Percentiles rank a stretch among this genome's conserved stretches.
These are phyloP conservation scores for Drosophila kikkawai DNA, from an alignment of 1,140 invertebrate genomes.

Conservation along the genomic window DNA sequence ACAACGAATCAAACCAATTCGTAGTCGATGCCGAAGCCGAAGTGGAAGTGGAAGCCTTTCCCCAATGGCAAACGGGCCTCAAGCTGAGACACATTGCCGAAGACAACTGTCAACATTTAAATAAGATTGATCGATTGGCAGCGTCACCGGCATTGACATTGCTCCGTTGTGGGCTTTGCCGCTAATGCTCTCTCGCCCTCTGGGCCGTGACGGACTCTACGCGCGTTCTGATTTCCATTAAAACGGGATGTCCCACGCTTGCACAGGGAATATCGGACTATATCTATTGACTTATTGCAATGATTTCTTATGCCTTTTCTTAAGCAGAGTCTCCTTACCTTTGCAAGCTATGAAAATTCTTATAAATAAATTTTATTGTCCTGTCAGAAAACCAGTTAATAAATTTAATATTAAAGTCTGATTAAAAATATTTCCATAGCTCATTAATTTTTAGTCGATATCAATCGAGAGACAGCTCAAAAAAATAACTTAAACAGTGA, in stretches of 20 bases:
- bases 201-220: slow-evolving; percentile 39
- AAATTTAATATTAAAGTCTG: not conserved
- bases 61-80: slow-evolving; percentile 49
- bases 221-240: slow-evolving; percentile 62
- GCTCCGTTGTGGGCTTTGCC: slow-evolving; percentile 33
- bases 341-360: not conserved
- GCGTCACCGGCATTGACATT: slow-evolving; percentile 41
- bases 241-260: slow-evolving; percentile 30
- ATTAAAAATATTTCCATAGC: not conserved
- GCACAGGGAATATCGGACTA: not conserved
- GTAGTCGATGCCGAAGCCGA: slow-evolving; percentile 38
- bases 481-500: not conserved
- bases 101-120: slow-evolving; percentile 83
- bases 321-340: not conserved
- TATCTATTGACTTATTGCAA: not conserved
- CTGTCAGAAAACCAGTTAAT: not conserved
- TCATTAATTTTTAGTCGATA: not conserved
- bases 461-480: not conserved
- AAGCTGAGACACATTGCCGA: slow-evolving; percentile 66
- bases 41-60: slow-evolving; percentile 57
- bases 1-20: slow-evolving; percentile 9
- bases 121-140: slow-evolving; percentile 81
- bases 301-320: not conserved
- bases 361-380: not conserved
- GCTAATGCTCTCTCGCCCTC: slow-evolving; percentile 26